Evolutionary conservation across 2,888 invertebrate species (phyloP), one percentile per base, ranked within the genome.

Genomic region (Watsonalla cultraria): DNA sequence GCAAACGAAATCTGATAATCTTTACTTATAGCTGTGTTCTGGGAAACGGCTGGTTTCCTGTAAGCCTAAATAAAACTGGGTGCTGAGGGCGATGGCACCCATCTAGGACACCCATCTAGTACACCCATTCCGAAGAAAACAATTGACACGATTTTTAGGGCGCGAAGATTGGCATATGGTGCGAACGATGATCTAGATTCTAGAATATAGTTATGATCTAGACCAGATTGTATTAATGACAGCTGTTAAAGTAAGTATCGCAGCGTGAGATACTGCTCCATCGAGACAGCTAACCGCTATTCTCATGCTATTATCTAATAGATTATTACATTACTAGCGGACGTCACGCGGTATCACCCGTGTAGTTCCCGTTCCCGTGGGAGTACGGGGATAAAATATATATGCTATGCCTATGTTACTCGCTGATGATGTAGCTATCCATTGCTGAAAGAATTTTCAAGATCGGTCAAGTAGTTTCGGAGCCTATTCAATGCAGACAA

Each of bases 61-160:
- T 54, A 58, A 64, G 62, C 57, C 56, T 61, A 62, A 69, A 68
- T 67, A 65, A 62, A 68, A 53, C 54, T 49, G 56, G 46, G 55
- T 52, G 57, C 60, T 55, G 69, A 66, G 68, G 65, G 70, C 70
- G 74, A 68, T 63, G 69, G 60, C 66, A 70, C 61, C 45, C 51
- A 78, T 71, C 63, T 70, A 70, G 80, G 64, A 51, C 71, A 69
- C 62, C 50, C 46, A 52, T 24, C 24, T 24, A 24, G 46, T 58
- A 47, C 46, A 46, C 53, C 62, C 52, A 51, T 51, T 57, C 52
- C 57, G 59, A 64, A 63, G 61, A 73, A 72, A 70, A 62, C 64
- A 72, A 69, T 68, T 69, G 65, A 60, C 62, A 63, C 54, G 52
- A 69, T 80, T 78, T 82, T 78, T 77, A 74, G 78, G 74, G 69